phyloP scores from a whole-genome alignment of 1,140 invertebrate species.

The Acyrthosiphon pisum region DNA sequence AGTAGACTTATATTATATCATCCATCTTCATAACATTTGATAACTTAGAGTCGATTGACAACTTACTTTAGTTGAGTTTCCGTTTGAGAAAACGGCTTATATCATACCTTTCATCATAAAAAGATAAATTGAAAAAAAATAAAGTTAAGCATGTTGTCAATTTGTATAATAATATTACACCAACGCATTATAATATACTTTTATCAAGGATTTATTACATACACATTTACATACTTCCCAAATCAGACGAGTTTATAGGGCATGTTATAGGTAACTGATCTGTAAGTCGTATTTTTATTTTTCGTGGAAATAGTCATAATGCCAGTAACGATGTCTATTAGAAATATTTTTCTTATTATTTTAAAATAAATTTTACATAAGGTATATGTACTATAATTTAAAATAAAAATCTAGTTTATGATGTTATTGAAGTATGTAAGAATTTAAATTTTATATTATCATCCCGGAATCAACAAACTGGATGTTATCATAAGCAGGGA shows the following conservation, averaged over 20 bases:
- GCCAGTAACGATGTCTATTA: background rate
- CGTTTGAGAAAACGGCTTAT: background rate
- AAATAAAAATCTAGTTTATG: background rate
- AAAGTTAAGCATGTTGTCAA: background rate
- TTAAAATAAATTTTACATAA: too few species aligned
- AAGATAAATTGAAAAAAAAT: conserved; percentile 3
- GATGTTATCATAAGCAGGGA: background rate
- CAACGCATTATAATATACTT: background rate
- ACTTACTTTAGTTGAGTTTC: background rate
- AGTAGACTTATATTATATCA: conserved; percentile 9
- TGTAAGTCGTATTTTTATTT: background rate
- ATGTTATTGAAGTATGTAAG: background rate
- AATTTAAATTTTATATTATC: background rate
- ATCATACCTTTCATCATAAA: background rate
- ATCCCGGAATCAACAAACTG: background rate
- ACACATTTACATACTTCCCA: background rate
- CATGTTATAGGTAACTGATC: background rate
- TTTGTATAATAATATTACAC: conserved; percentile 20
- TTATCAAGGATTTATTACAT: background rate
- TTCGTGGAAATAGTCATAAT: background rate
- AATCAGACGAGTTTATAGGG: background rate
- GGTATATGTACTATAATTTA: background rate
- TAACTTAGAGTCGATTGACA: conserved; percentile 23
- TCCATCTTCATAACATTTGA: conserved; percentile 29
- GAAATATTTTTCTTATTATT: too few species aligned